These are phyloP conservation scores for Hirtodrosophila confusa DNA, from an alignment of 2,888 invertebrate species.

Conservation along the genomic window DNA sequence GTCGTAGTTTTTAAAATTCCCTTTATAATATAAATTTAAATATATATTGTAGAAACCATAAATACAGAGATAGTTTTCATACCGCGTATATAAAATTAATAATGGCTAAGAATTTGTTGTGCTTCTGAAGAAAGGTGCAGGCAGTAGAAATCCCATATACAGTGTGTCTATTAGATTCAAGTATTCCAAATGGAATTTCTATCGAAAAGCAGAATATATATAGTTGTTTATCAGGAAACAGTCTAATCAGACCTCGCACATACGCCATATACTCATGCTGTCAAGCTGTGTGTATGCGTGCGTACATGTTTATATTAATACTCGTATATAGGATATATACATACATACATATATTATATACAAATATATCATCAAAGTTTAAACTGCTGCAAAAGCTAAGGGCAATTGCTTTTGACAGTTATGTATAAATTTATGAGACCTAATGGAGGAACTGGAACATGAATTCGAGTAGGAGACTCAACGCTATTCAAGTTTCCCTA, in stretches of 20 bases:
- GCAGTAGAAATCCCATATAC: too few relatives aligned
- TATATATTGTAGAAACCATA: too few relatives aligned
- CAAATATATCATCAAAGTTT: conserved; percentile 79
- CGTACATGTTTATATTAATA: conserved; percentile 29
- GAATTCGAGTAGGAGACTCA: conserved; percentile 7
- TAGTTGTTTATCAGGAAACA: background rate
- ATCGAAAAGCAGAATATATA: too few relatives aligned
- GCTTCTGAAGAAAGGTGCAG: too few relatives aligned
- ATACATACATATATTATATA: conserved; percentile 47
- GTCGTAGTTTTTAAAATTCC: too few relatives aligned
- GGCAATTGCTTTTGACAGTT: conserved; percentile 80
- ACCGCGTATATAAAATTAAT: too few relatives aligned
- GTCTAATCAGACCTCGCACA: conserved; percentile 23
- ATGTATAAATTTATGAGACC: conserved; percentile 80
- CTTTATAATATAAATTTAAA: too few relatives aligned
- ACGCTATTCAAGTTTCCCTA: conserved; percentile 34
- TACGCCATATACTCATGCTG: conserved; percentile 17
- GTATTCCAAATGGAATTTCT: too few relatives aligned
- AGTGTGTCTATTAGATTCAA: too few relatives aligned
- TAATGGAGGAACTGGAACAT: conserved; percentile 71
- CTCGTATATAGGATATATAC: conserved; percentile 15
- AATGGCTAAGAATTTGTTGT: too few relatives aligned
- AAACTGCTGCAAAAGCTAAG: conserved; percentile 79
- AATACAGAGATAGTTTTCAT: too few relatives aligned
- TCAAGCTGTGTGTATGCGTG: conserved; percentile 34